Conservation (phyloP, 2,113 vertebrate genomes). For the Grus americana region DNA sequence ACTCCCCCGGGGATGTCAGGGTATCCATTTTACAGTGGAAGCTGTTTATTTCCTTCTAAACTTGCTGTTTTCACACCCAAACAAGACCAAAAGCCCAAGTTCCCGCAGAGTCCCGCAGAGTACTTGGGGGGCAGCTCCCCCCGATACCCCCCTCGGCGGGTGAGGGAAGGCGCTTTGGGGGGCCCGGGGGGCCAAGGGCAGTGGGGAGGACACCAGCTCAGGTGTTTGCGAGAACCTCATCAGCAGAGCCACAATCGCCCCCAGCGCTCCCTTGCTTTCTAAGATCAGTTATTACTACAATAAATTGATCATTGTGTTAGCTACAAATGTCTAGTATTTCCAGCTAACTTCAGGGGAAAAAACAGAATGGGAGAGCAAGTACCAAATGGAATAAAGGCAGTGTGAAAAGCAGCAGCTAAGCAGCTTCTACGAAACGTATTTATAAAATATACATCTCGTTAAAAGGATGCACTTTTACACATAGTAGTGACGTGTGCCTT, state of each 20-base stretch:
- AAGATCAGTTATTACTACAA: background rate
- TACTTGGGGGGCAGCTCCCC: background rate
- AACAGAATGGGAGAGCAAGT: background rate
- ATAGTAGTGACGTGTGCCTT: background rate
- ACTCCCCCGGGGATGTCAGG: background rate
- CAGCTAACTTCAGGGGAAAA: background rate
- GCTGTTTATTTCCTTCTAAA: conserved; percentile 34
- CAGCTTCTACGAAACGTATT: background rate
- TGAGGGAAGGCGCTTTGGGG: accelerated
- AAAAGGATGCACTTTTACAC: background rate
- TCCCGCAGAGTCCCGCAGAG: background rate
- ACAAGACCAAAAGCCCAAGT: background rate
- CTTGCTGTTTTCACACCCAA: background rate
- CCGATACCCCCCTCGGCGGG: accelerated
- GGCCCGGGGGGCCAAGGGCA: background rate
- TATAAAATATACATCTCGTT: background rate
- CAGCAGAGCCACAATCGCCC: background rate
- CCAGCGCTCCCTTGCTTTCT: accelerated
- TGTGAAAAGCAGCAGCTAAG: background rate
- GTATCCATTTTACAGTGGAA: background rate
- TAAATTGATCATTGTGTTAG: background rate
- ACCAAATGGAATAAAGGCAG: background rate
- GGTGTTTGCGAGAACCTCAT: background rate
- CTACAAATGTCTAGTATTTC: background rate
- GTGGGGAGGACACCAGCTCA: background rate